phyloP scores from a whole-genome alignment of 30 jellyfish, hydroid and myxozoan species.

The Haliclystus octoradiatus region DNA sequence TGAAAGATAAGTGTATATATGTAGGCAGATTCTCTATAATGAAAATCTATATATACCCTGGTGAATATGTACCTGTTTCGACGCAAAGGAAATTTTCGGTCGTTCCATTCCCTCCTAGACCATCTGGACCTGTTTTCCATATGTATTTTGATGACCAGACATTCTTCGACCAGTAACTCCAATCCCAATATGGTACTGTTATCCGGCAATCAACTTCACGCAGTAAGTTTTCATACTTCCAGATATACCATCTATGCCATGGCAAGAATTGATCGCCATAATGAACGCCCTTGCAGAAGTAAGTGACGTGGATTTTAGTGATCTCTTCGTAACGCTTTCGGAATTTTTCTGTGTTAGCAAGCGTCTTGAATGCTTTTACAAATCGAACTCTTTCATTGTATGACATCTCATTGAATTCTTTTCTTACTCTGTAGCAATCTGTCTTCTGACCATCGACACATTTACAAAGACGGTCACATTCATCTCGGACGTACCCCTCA shows the following conservation, averaged over 20 bases:
- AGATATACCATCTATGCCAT: constrained; percentile 80
- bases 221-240: constrained; percentile 53
- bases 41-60: no score
- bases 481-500: constrained; percentile 32
- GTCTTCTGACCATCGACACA: constrained; percentile 41
- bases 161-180: no score
- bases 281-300: constrained; percentile 86
- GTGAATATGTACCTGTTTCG: no score
- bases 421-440: constrained; percentile 66
- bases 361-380: constrained; percentile 37
- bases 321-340: constrained; percentile 48
- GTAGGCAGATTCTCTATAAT: no score
- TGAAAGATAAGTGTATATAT: no score
- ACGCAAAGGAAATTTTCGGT: no score
- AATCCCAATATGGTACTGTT: constrained; percentile 84
- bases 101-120: no score
- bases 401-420: constrained; percentile 82
- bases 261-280: constrained; percentile 46
- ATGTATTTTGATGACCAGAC: no score
- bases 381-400: constrained; percentile 40
- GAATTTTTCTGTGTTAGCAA: constrained; percentile 43
- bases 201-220: constrained; percentile 71
- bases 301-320: constrained; percentile 56
- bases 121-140: no score
- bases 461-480: constrained; percentile 67